phyloP scores from a whole-genome alignment of 35 echinoderm and acorn worm genomes.

The Lytechinus variegatus region DNA sequence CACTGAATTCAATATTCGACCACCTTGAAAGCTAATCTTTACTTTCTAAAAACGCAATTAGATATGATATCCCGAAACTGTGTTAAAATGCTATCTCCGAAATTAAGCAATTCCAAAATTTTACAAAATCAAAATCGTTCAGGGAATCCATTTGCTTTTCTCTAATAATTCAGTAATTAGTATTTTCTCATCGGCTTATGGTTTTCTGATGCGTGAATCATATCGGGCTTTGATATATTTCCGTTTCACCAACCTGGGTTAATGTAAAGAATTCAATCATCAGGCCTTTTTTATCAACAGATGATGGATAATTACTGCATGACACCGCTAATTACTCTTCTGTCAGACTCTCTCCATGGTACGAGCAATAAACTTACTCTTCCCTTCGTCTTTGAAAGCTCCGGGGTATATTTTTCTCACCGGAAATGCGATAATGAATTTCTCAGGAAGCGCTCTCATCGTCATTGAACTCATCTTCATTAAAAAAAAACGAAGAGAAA shows the following conservation, averaged over 20 bases:
- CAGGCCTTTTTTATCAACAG: neutral
- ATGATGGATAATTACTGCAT: neutral
- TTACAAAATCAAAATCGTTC: neutral
- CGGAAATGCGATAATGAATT: neutral
- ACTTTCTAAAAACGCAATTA: too few relatives aligned
- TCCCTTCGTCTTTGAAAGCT: neutral
- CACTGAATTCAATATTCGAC: too few relatives aligned
- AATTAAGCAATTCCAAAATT: neutral
- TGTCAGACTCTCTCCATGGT: neutral
- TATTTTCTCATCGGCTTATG: neutral
- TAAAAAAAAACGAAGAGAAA: neutral
- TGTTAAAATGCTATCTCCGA: too few relatives aligned
- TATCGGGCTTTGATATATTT: neutral
- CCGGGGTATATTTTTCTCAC: neutral
- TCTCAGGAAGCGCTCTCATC: neutral
- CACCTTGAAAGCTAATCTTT: too few relatives aligned
- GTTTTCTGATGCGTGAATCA: neutral
- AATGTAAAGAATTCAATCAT: neutral
- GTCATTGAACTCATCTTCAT: neutral
- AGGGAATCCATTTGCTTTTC: neutral
- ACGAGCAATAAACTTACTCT: neutral
- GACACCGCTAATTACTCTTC: neutral
- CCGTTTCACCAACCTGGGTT: neutral
- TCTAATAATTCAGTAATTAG: neutral
- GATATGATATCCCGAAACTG: too few relatives aligned